Conservation (phyloP, 2,888 invertebrate species). For the Pristionchus arcanus region DNA sequence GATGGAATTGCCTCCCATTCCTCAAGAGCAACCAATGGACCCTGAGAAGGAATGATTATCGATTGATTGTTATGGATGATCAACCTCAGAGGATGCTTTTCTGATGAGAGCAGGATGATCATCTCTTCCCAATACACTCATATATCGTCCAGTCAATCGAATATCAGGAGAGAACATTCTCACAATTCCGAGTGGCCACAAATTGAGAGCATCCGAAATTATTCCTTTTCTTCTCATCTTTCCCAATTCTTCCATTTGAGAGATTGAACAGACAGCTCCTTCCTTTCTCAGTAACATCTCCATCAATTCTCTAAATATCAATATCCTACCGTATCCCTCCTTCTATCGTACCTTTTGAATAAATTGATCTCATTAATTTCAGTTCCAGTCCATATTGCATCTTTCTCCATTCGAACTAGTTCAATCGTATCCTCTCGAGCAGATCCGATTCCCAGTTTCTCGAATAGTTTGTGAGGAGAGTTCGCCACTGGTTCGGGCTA, state of each 20-base stretch:
- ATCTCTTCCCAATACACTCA: conserved; percentile 49
- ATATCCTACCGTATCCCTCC: background rate
- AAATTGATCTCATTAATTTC: conserved; percentile 40
- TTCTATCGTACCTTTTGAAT: conserved; percentile 47
- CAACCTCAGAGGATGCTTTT: conserved; percentile 51
- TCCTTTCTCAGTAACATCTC: conserved; percentile 38
- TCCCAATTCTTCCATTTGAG: conserved; percentile 32
- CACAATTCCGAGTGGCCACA: conserved; percentile 54
- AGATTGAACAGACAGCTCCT: conserved; percentile 2
- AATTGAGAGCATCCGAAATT: conserved; percentile 29
- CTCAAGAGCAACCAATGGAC: conserved; percentile 43
- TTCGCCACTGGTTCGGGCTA: background rate
- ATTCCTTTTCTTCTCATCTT: conserved; percentile 48
- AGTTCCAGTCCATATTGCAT: conserved; percentile 35
- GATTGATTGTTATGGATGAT: background rate
- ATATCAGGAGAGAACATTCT: conserved; percentile 51
- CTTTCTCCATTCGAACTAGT: conserved; percentile 51
- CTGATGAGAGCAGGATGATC: conserved; percentile 34
- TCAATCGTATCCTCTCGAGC: background rate
- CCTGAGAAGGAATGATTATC: conserved; percentile 18
- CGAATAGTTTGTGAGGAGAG: conserved; percentile 44
- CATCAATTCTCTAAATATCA: conserved; percentile 44
- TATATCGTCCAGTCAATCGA: conserved; percentile 52
- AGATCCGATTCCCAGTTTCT: conserved; percentile 45
- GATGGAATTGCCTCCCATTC: conserved; percentile 54